A percentile compares a stretch with the other conserved stretches of the same genome.
phyloP scores from a whole-genome alignment of 2,113 vertebrate genomes.

The Anseranas semipalmata region DNA sequence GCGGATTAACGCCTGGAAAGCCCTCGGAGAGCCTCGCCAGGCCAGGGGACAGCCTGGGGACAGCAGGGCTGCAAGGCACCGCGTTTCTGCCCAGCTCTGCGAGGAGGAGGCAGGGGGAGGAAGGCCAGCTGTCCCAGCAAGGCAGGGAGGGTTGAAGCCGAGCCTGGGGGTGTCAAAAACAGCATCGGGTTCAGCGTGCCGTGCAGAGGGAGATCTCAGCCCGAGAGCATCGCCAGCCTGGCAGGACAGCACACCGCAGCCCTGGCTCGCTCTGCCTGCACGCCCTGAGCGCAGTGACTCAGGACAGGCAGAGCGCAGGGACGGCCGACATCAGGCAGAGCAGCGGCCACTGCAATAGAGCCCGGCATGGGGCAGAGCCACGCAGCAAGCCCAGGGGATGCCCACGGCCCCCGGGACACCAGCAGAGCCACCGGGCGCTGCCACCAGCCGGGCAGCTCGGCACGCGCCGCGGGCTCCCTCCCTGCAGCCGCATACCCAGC shows the following conservation, averaged over 20 bases:
- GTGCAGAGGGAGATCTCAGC: background rate
- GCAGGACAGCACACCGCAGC: background rate
- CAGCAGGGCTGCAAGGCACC: background rate
- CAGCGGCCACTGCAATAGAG: background rate
- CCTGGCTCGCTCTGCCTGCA: background rate
- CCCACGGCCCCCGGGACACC: background rate
- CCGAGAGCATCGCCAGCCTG: background rate
- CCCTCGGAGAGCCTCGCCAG: background rate
- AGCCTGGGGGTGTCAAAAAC: background rate
- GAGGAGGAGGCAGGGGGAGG: background rate
- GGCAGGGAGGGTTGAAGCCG: background rate
- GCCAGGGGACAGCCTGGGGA: background rate
- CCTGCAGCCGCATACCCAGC: background rate
- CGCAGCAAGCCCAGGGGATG: background rate
- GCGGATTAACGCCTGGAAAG: constrained; percentile 66
- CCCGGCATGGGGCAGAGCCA: too few species aligned
- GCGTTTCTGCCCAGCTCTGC: background rate
- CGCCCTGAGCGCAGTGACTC: background rate
- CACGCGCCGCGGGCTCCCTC: background rate
- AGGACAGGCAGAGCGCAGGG: background rate
- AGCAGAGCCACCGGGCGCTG: background rate
- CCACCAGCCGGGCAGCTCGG: background rate
- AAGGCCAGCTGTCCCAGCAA: background rate
- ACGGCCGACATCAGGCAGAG: background rate
- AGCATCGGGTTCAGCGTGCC: too few species aligned